These are phyloP conservation scores for Rhagoletis zephyria DNA, from an alignment of 1,140 invertebrate genomes.

Conservation along the genomic window DNA sequence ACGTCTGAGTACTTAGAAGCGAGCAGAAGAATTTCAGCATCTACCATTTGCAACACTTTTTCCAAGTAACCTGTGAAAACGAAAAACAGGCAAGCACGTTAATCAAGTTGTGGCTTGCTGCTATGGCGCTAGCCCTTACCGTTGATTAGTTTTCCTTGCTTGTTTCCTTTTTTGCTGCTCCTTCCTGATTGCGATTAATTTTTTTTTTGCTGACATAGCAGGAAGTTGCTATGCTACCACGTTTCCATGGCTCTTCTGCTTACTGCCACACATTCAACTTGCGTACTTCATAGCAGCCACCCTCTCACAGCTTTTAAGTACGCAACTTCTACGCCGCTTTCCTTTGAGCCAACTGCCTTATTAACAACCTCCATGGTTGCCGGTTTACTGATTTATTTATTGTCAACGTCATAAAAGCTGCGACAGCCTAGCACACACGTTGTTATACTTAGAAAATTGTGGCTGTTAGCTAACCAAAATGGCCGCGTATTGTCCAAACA, in stretches of 20 bases:
- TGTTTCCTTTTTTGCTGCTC: neutral
- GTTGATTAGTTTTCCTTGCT: neutral
- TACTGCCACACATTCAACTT: neutral
- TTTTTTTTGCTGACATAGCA: neutral
- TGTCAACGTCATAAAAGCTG: neutral
- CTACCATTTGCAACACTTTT: neutral
- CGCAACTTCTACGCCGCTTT: too few species aligned
- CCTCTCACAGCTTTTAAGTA: too few species aligned
- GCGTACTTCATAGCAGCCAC: too few species aligned
- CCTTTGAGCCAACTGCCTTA: too few species aligned
- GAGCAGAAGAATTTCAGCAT: neutral
- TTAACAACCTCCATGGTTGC: too few species aligned
- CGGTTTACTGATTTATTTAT: neutral
- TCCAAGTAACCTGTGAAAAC: neutral
- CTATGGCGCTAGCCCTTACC: neutral
- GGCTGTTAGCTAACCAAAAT: slow-evolving; percentile 12
- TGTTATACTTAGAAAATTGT: neutral
- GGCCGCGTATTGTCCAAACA: neutral
- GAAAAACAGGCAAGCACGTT: neutral
- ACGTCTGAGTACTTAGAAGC: neutral
- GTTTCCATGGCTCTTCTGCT: neutral
- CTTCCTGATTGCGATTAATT: neutral
- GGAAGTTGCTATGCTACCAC: neutral
- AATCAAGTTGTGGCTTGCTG: neutral
- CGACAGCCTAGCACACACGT: neutral